Base-by-base conservation (phyloP, 2,113 vertebrate species). In the Lates calcarifer region DNA sequence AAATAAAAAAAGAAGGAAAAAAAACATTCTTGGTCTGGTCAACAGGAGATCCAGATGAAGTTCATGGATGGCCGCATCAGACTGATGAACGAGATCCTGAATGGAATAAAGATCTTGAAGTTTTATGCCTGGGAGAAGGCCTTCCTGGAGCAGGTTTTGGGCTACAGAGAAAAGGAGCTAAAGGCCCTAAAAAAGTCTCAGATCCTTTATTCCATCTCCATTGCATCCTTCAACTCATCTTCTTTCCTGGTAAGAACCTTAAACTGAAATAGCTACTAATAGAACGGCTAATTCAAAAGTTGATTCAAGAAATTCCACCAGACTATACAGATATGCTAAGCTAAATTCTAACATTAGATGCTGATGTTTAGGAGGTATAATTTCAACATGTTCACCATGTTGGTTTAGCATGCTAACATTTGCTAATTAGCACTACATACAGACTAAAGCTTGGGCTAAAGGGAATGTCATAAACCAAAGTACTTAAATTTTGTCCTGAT, bases 191-290 rank as follows among this genome's bases (percentile, higher is more conserved):
- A 94, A 93, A 96, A 85, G 33, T 98, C 96, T n/a, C 96, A 96
- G 79, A 94, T 98, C 70, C 96, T 99, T 81, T 96, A 98, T 86
- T 97, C 97, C 6, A 94, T 97, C 88, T 99, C 98, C 17, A 93
- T 99, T 8, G 96, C 96, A 79, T 97, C 97, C 57, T 99, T 99
- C 92, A 96, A 98, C 90, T 96, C 96, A 49, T 99, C 98, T 12
- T 97, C 97, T 1, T 98, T 99, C 89, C 94, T 99, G 96, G 98
- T 99, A 91, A 79, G 72, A 62, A 15, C 37, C 14, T 24, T 9
- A 6, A 53, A 62, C 15, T 74, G 11, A 49, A 63, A 70, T 7
- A 62, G 2, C 15, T 66, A 14, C 18, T 10, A 31, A 65, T 45
- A 35, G 43, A 74, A 51, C 29, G 24, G 22, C 45, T 20, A 39